Evolutionary conservation across 2,113 vertebrate genomes (phyloP), one percentile per base, ranked within the genome.

Genomic region (Tragelaphus strepsiceros): DNA sequence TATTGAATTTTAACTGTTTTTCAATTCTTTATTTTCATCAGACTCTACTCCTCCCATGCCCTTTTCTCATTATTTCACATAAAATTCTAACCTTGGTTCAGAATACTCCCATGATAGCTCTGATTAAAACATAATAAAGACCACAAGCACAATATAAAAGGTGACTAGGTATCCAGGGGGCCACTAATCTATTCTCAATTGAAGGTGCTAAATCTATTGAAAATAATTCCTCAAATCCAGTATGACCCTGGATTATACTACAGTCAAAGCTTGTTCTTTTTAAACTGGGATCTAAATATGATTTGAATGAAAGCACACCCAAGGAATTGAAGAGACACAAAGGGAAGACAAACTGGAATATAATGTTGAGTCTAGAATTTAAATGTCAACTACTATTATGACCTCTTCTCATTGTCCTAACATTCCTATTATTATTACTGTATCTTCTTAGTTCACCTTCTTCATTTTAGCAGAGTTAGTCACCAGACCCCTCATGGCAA

Each of bases 41-140:
- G 22, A 87, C 22, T 96, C 24, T 54, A 14, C 56, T 97, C 9
- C 28, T 82, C 2, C 53, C 8, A 84, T 95, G 46, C 7, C 26
- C n/a, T 80, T 80, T 91, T 91, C 49, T 88, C 35, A 94, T 71
- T 95, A 94, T 78, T 98, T 89, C 83, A 67, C 81, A 78, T 80
- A 88, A 71, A 96, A 88, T 89, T 93, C 16, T 77, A 96, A 91
- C 3, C 19, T 91, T 88, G 51, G 19, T 89, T 94, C 46, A 94
- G 11, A 74, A 53, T 62, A 81, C 51, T 49, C 21, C 32, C 59
- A 67, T 30, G 21, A 64, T 46, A 11, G 11, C 2, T 86, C 82
- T 88, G 53, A 94, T 93, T 93, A 97, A 97, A 92, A 85, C 32
- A 77, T 39, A 77, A 43, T 94, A 78, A 95, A 87, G 12, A 54